Evolutionary conservation across 64 coral and sea anemone species (phyloP).

Genomic region (Pocillopora damicornis): DNA sequence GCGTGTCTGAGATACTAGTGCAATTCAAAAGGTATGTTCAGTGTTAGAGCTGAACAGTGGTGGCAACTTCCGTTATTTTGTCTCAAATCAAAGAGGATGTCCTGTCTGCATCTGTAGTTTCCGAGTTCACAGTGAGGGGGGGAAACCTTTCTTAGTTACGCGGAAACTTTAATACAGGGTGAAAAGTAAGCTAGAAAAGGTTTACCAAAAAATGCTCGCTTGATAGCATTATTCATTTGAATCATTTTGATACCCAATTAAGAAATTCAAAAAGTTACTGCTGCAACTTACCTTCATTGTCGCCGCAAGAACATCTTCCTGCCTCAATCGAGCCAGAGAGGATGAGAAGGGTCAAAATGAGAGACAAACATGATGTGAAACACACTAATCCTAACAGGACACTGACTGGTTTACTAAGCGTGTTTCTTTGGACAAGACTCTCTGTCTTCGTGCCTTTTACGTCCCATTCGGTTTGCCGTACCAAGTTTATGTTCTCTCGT

Average conservation of each 20-base stretch:
- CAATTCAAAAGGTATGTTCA: no score
- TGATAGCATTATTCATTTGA: background rate
- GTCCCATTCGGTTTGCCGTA: background rate
- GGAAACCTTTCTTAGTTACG: no score
- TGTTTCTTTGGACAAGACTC: background rate
- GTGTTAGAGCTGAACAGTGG: no score
- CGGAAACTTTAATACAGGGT: no score
- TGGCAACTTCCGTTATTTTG: no score
- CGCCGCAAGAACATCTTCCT: background rate
- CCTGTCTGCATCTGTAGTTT: no score
- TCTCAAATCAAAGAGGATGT: no score
- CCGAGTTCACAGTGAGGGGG: no score
- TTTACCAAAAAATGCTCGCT: background rate
- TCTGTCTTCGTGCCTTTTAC: background rate
- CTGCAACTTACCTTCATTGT: background rate
- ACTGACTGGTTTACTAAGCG: background rate
- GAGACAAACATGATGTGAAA: background rate
- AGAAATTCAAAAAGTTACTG: background rate
- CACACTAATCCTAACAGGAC: background rate
- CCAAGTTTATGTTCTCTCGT: slow-evolving; percentile 19
- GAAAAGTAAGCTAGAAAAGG: no score
- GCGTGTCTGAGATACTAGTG: no score
- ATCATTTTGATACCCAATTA: background rate
- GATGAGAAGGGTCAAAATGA: background rate
- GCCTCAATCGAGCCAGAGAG: background rate